phyloP scores from a whole-genome alignment of 2,888 invertebrate species.

The Melinaea marsaeus region DNA sequence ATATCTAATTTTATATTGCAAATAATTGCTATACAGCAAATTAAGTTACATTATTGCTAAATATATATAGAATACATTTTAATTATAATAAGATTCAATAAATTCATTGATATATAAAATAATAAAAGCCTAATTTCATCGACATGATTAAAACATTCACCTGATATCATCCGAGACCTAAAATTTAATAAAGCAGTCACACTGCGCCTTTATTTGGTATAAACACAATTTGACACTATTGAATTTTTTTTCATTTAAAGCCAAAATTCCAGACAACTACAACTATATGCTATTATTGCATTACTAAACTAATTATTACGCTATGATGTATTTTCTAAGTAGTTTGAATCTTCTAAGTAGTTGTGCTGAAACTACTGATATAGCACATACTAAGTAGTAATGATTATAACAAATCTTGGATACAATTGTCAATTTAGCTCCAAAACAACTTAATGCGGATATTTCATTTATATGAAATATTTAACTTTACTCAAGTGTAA shows the following conservation, averaged over 20 bases:
- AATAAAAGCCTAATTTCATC: conserved; percentile 1
- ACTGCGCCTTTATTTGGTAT: conserved; percentile 3
- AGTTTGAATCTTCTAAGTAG: background rate
- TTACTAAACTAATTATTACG: background rate
- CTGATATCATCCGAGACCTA: background rate
- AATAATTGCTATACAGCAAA: background rate
- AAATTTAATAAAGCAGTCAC: background rate
- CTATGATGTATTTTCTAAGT: background rate
- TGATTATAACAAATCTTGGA: too few species aligned
- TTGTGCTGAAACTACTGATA: background rate
- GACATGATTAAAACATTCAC: background rate
- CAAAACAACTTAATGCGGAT: too few species aligned
- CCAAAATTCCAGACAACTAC: conserved; percentile 2
- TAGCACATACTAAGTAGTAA: background rate
- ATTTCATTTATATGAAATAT: too few species aligned
- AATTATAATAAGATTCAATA: too few species aligned
- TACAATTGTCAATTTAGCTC: too few species aligned
- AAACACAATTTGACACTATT: conserved; percentile 8
- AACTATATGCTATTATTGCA: background rate
- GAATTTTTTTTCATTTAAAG: conserved; percentile 5
- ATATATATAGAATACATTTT: background rate
- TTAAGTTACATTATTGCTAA: background rate
- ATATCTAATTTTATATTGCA: background rate
- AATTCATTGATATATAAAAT: too few species aligned
- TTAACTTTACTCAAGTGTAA: too few species aligned